Evolutionary conservation across 2,113 vertebrate species (phyloP).

Genomic region (Leucosticte australis): DNA sequence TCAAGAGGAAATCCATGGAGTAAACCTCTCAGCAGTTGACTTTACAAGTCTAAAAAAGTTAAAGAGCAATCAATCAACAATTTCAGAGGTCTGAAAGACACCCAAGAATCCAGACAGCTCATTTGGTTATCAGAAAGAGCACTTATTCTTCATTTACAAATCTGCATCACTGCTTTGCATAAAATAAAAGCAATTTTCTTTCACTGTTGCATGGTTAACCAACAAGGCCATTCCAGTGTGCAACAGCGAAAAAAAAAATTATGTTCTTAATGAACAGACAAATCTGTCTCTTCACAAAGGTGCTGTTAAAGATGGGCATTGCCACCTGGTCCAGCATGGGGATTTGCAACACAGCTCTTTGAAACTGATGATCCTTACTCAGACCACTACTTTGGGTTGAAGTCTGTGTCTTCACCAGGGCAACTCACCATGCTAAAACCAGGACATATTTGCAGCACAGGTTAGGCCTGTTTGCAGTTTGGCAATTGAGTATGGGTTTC

Average conservation of each 20-base stretch:
- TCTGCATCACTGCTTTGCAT: background rate
- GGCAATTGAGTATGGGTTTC: background rate
- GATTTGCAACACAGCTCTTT: background rate
- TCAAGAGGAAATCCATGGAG: background rate
- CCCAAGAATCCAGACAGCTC: background rate
- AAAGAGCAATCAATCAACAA: background rate
- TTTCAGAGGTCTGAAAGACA: background rate
- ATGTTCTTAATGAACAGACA: background rate
- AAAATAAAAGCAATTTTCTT: background rate
- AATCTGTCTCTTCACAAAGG: background rate
- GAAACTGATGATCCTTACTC: background rate
- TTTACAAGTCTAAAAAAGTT: background rate
- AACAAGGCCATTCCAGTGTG: background rate
- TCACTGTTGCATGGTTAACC: background rate
- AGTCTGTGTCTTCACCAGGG: background rate
- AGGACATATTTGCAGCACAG: background rate
- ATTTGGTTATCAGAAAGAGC: background rate
- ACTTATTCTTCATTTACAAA: background rate
- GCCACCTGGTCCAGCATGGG: background rate
- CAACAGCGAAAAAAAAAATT: rapidly evolving
- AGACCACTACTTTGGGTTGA: background rate
- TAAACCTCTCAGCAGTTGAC: background rate
- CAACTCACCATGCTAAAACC: background rate
- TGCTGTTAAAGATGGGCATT: background rate
- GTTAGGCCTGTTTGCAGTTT: background rate